Base-by-base conservation (phyloP, 1,140 invertebrate species). In the Leptoteleia sp. region DNA sequence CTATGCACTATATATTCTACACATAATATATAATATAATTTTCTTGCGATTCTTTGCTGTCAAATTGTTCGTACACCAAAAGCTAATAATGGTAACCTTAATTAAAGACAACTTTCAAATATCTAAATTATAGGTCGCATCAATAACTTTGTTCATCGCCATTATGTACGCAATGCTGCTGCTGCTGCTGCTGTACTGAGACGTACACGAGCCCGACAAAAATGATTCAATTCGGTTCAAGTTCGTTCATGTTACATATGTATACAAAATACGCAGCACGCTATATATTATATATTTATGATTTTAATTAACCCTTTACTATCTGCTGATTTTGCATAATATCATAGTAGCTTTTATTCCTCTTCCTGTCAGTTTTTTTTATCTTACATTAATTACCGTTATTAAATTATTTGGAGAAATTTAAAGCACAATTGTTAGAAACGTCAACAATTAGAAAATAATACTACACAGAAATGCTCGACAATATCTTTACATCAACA, bases 21-120 rank as follows among this genome's bases (percentile, higher is more conserved):
- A 82, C 68, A 81, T 79, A 81, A 81, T 79, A 79, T 83, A 80
- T 62, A 76, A 83, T 81, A 52, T 80, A 16, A 81, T 76, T 73
- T 76, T 73, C 59, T 73, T 73, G 71, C 70, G 65, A 16, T 47
- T 47, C 43, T 33, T 76, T 72, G n/a, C n/a, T n/a, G n/a, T 62
- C 52, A 84, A 76, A 50, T 80, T 68, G 76, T 70, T 83, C 76
- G 57, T 81, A 86, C 83, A 84, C 64, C 82, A 82, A 85, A 86
- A 87, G 84, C 84, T 87, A 85, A 82, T 54, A 71, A 47, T 45
- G 73, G 42, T 81, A 84, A 77, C 12, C 40, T 67, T 65, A 55
- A 57, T 42, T 59, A 45, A 68, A 65, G 33, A 71, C 37, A 61
- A 65, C 22, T 79, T 73, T 43, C 27, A 9, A 59, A 45, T 67